These are phyloP conservation scores for Mustela nigripes DNA, from an alignment of 2,113 vertebrate genomes.

Conservation along the genomic window DNA sequence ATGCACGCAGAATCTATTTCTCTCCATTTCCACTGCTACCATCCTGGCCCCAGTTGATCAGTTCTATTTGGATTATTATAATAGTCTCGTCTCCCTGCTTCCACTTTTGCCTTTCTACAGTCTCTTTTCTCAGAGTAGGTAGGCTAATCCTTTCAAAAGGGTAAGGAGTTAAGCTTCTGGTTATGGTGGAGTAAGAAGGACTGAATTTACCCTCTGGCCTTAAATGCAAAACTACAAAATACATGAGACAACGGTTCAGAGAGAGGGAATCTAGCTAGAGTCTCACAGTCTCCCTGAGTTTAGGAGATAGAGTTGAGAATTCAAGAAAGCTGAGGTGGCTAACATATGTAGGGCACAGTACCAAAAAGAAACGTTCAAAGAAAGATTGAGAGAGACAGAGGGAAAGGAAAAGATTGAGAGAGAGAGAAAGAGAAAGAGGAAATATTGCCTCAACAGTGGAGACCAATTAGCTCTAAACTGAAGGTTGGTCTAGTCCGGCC, in stretches of 20 bases:
- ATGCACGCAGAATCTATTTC: not conserved
- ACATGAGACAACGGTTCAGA: not conserved
- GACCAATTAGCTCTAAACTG: constrained; percentile 6
- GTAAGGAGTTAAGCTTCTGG: not conserved
- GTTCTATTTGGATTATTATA: not conserved
- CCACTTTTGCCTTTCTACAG: not conserved
- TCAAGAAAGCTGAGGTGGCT: not conserved
- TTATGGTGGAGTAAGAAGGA: constrained; percentile 4
- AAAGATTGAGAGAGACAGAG: not conserved
- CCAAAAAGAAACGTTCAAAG: not conserved
- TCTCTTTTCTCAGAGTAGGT: not conserved
- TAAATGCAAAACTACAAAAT: constrained; percentile 40
- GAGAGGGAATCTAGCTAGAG: not conserved
- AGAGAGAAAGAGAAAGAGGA: not conserved
- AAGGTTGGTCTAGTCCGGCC: constrained; percentile 11
- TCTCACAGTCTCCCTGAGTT: not conserved
- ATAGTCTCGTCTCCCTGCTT: not conserved
- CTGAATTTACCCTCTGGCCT: constrained; percentile 2
- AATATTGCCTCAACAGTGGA: not conserved
- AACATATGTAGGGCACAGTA: not conserved
- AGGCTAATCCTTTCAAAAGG: constrained; percentile 41
- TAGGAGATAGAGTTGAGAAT: constrained; percentile 7
- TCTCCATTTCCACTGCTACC: not conserved
- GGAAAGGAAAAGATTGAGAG: not conserved
- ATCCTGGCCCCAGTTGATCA: not conserved